These are phyloP conservation scores for Proisotoma minuta DNA, from an alignment of 2,888 invertebrate species.

Conservation along the genomic window DNA sequence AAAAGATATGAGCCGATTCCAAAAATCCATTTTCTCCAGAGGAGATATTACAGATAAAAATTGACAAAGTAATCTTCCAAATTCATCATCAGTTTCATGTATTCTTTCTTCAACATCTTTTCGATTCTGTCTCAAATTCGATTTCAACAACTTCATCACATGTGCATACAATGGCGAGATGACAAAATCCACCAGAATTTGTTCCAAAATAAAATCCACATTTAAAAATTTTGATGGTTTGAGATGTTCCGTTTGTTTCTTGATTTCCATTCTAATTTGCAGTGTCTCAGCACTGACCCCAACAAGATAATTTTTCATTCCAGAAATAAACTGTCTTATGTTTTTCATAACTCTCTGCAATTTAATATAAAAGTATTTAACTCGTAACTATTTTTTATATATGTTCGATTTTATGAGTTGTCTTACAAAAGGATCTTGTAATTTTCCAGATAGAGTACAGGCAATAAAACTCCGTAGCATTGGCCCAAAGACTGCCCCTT, in stretches of 20 bases:
- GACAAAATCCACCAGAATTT: conserved; percentile 86
- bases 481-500: conserved; percentile 45
- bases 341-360: conserved; percentile 52
- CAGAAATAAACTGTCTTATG: conserved; percentile 93
- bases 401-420: no score
- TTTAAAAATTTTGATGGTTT: conserved; percentile 80
- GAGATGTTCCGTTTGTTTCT: conserved; percentile 53
- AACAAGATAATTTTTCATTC: conserved; percentile 95
- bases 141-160: conserved; percentile 47
- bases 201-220: conserved; percentile 89
- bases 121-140: no score
- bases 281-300: conserved; percentile 41
- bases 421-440: conserved; percentile 44
- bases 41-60: no score
- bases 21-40: no score
- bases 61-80: no score
- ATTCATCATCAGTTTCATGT: no score
- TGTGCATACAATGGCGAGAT: conserved; percentile 78
- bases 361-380: conserved; percentile 1
- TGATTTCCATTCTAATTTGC: conserved; percentile 42
- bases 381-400: no score
- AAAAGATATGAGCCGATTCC: no score
- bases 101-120: no score
- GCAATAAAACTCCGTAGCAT: conserved; percentile 46
- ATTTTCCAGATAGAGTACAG: conserved; percentile 45